These are phyloP conservation scores for Caenorhabditis zanzibari DNA, from an alignment of 2,888 invertebrate species.

Conservation along the genomic window DNA sequence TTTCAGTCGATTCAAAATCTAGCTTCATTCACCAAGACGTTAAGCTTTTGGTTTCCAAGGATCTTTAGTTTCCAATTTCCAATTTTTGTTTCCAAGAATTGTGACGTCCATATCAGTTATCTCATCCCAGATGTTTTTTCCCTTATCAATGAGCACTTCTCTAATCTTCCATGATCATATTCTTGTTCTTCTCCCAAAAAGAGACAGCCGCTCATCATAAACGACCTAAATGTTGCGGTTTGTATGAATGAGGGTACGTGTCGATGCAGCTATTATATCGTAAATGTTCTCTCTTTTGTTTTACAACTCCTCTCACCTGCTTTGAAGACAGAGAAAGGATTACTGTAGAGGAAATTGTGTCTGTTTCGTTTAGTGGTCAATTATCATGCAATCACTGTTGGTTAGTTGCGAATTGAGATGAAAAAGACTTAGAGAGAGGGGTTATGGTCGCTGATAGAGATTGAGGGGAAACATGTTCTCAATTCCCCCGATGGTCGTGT, in stretches of 20 bases:
- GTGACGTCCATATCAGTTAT: too few species aligned
- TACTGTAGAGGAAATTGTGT: conserved; percentile 28
- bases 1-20: too few species aligned
- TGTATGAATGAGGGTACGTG: conserved; percentile 16
- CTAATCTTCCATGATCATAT: conserved; percentile 24
- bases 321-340: conserved; percentile 7
- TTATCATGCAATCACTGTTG: conserved; percentile 36
- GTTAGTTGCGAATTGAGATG: conserved; percentile 21
- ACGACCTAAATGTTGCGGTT: conserved; percentile 37
- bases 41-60: too few species aligned
- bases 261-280: conserved; percentile 48
- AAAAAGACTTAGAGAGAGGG: not conserved
- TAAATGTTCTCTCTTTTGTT: conserved; percentile 49
- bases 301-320: conserved; percentile 38
- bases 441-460: conserved; percentile 29
- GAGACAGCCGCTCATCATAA: conserved; percentile 40
- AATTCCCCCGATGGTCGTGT: not conserved
- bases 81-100: too few species aligned
- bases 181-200: conserved; percentile 1
- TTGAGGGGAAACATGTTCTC: conserved; percentile 28
- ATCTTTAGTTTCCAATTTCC: too few species aligned
- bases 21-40: too few species aligned
- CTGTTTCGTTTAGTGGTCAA: conserved; percentile 44
- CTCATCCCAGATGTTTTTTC: conserved; percentile 10
- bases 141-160: not conserved